Evolutionary conservation across 2,888 invertebrate genomes (phyloP).

Genomic region (Pheosia gnoma): DNA sequence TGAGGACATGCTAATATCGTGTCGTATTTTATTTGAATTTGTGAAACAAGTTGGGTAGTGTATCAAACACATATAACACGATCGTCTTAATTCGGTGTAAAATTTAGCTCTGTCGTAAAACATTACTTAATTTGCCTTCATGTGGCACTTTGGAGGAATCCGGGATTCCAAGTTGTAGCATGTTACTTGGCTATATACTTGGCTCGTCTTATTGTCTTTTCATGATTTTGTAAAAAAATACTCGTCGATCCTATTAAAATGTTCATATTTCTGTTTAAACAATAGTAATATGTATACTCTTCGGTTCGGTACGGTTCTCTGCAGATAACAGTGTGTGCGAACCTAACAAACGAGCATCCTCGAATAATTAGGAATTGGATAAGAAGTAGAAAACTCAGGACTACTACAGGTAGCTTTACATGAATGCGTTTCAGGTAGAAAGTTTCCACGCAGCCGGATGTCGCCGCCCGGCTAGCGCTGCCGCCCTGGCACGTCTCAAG

Average conservation of each 20-base stretch:
- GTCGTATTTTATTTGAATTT: too few species aligned
- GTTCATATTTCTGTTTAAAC: not conserved
- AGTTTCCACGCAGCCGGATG: too few species aligned
- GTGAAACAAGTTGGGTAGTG: too few species aligned
- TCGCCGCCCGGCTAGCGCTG: too few species aligned
- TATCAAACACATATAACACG: too few species aligned
- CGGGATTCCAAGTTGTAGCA: constrained; percentile 7
- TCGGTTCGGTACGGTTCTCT: not conserved
- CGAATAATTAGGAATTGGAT: too few species aligned
- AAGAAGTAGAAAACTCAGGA: too few species aligned
- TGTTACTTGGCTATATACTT: constrained; percentile 3
- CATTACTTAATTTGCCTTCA: not conserved
- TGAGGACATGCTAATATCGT: too few species aligned
- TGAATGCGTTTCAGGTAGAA: too few species aligned
- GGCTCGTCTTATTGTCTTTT: not conserved
- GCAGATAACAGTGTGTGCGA: not conserved
- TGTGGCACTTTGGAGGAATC: not conserved
- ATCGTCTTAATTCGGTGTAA: not conserved
- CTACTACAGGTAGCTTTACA: too few species aligned
- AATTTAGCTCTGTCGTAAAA: not conserved
- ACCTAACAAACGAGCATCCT: too few species aligned
- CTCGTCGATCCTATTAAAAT: not conserved
- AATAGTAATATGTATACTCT: not conserved
- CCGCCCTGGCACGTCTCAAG: too few species aligned
- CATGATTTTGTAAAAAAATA: not conserved